These are phyloP conservation scores for Parazoanthus atlanticus DNA, from an alignment of 92 coral and sea anemone species.

Conservation along the genomic window DNA sequence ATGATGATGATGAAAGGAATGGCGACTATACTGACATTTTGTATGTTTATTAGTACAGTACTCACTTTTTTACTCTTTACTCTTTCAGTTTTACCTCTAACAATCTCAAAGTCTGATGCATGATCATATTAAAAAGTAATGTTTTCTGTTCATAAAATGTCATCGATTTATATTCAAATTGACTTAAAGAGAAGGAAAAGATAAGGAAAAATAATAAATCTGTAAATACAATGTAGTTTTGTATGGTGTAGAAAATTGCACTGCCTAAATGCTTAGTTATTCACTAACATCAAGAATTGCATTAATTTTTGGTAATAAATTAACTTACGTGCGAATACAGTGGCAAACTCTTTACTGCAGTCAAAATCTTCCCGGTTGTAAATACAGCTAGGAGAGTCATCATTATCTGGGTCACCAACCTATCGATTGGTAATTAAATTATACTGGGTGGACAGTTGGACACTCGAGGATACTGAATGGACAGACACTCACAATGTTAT, in stretches of 20 bases:
- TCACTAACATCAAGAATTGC: neutral
- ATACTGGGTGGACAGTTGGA: neutral
- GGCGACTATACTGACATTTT: too few species aligned
- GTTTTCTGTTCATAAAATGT: too few species aligned
- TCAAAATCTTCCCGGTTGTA: slow-evolving; percentile 83
- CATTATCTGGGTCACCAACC: slow-evolving; percentile 67
- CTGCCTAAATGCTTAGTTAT: neutral
- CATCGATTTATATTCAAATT: neutral
- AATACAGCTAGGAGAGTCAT: slow-evolving; percentile 60
- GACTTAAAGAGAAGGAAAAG: neutral
- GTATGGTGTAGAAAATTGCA: neutral
- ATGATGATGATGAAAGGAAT: too few species aligned
- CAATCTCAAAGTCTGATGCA: too few species aligned
- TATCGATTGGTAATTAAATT: neutral
- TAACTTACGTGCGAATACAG: slow-evolving; percentile 82
- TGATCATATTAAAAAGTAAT: too few species aligned
- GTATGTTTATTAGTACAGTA: too few species aligned
- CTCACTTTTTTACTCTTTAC: too few species aligned
- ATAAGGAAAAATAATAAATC: neutral
- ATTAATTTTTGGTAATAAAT: too few species aligned
- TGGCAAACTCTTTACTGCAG: slow-evolving; percentile 65
- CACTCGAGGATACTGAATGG: neutral
- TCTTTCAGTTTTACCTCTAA: too few species aligned
- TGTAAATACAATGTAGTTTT: neutral
- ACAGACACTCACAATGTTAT: neutral